Base-by-base conservation (phyloP, 2,797 vertebrate species). In the Mergus octosetaceus region DNA sequence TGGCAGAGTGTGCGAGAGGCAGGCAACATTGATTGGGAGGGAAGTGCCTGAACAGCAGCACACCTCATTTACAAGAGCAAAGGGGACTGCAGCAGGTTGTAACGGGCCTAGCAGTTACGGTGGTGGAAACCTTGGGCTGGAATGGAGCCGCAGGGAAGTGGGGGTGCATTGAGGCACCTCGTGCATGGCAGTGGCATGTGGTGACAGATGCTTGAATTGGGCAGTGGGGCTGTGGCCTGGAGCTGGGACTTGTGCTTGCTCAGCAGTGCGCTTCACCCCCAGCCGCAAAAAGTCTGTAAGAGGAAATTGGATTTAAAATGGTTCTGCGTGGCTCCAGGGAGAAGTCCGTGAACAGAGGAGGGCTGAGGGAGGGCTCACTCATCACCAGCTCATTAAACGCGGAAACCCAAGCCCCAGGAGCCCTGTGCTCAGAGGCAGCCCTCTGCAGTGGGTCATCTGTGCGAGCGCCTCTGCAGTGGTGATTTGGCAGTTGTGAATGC, bases 381-480 rank as follows among this genome's bases (percentile, higher is more conserved):
- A 89, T 90, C 94, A 85, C 90, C 77, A 87, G 71, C 74, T 96
- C 71, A 66, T 94, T 95, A 89, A 34, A 62, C 58, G 68, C 74
- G 84, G 94, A 92, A 96, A 93, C 77, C 89, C 84, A 88, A 88
- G 80, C 84, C 89, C 1, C 0, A 87, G 62, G 83, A 93, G 61
- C 2, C 14, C 2, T 0, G 27, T 0, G 28, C 76, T 64, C 62
- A 0, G 21, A 47, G 82, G 27, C 87, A 85, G 85, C 71, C 62
- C 86, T 25, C 47, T 58, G 92, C 56, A 22, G 43, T 0, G 27
- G 89, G 84, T 81, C 94, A 76, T 6, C 77, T 39, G 78, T 61
- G 25, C 1, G 10, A 65, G 43, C 53, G 49, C 75, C 60, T 21
- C 75, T 7, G 30, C 6, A 16, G n/a, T 7, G 78, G 60, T 0